A percentile compares a stretch with the other conserved stretches of the same genome.
Evolutionary conservation across 2,888 invertebrate genomes (phyloP).

Genomic region (Himalopsyche tibetana): DNA sequence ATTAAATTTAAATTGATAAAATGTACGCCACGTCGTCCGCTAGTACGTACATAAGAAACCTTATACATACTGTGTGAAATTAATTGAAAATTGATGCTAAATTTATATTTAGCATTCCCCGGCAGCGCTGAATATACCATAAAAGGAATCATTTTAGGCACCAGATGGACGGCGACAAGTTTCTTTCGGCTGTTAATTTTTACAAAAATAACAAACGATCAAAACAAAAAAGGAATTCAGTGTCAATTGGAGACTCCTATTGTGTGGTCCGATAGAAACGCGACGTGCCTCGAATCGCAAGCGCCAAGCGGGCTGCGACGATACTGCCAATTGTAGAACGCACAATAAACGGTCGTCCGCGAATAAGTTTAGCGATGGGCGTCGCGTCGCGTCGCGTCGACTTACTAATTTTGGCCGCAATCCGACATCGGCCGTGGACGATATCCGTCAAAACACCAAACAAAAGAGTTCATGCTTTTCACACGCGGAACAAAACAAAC

Average conservation of each 20-base stretch:
- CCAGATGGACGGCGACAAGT: background rate
- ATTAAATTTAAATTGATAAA: no score
- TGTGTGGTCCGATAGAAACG: conserved; percentile 18
- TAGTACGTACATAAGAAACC: no score
- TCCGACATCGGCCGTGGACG: conserved; percentile 8
- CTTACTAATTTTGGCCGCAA: conserved; percentile 27
- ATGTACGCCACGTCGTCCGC: no score
- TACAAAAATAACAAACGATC: conserved; percentile 21
- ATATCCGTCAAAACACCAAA: conserved; percentile 25
- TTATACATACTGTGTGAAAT: no score
- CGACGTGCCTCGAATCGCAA: background rate
- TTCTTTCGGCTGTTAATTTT: background rate
- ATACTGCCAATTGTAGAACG: background rate
- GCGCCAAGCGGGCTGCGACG: background rate
- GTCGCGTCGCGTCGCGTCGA: conserved; percentile 1
- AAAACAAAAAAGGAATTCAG: conserved; percentile 41
- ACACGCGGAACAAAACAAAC: background rate
- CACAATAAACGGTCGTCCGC: background rate
- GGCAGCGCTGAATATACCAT: background rate
- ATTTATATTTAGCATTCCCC: no score
- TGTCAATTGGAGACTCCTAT: background rate
- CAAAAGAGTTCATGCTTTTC: conserved; percentile 23
- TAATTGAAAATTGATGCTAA: no score
- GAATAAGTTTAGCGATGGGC: no score
- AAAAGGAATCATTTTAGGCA: background rate